Percentiles rank a stretch among this genome's conserved stretches.
Evolutionary conservation across 2,113 vertebrate species (phyloP).

Genomic region (Otolemur garnettii): DNA sequence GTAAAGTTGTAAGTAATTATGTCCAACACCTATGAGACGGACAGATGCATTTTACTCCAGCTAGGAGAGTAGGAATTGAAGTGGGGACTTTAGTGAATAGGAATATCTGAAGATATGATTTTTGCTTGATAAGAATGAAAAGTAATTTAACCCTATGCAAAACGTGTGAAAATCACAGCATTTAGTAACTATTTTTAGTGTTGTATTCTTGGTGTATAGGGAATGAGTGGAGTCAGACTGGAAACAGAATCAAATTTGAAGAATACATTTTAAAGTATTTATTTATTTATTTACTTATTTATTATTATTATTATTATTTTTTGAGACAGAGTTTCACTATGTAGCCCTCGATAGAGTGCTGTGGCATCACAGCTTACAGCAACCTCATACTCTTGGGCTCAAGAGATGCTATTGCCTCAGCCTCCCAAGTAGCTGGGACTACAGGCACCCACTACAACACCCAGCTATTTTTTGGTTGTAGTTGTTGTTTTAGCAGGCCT

Average conservation of each 20-base stretch:
- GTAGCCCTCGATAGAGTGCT: too few relatives aligned
- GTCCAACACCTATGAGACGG: not conserved
- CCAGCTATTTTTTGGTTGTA: too few relatives aligned
- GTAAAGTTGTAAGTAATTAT: conserved; percentile 27
- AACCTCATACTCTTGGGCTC: too few relatives aligned
- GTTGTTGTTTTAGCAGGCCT: too few relatives aligned
- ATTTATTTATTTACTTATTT: not conserved
- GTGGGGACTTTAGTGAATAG: not conserved
- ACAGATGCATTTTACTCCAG: conserved; percentile 44
- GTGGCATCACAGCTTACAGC: too few relatives aligned
- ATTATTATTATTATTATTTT: too few relatives aligned
- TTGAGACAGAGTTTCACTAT: too few relatives aligned
- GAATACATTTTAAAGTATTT: not conserved
- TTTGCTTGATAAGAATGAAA: conserved; percentile 31
- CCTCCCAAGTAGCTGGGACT: too few relatives aligned
- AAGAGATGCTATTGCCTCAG: too few relatives aligned
- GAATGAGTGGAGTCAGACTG: not conserved
- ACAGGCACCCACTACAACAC: too few relatives aligned
- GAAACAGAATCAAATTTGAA: conserved; percentile 19
- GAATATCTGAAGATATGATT: not conserved
- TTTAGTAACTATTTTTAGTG: not conserved
- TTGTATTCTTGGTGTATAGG: not conserved
- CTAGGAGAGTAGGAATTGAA: not conserved
- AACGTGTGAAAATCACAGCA: not conserved
- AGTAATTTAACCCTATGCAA: not conserved